Evolutionary conservation across 2,797 vertebrate species (phyloP).

Genomic region (Enteromius viviparus): DNA sequence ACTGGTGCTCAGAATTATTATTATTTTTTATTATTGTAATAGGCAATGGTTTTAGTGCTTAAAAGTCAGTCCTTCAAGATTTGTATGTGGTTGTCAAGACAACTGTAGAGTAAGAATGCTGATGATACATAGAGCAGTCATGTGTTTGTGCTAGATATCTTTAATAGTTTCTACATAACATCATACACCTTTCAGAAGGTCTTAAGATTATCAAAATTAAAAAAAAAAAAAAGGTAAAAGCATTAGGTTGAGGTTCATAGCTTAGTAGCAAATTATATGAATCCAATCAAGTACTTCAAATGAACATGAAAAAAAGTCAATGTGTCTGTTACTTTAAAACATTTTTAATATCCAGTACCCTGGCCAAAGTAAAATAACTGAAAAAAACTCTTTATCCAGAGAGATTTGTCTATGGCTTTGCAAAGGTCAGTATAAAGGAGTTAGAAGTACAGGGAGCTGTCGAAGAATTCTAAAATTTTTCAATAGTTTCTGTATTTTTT

Average conservation of each 20-base stretch:
- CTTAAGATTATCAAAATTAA: not conserved
- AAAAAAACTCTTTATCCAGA: not conserved
- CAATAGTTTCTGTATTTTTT: not conserved
- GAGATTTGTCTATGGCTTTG: not conserved
- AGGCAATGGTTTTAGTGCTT: not conserved
- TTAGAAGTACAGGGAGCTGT: not conserved
- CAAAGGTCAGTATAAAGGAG: not conserved
- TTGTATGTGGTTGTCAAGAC: conserved; percentile 33
- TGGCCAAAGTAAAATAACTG: not conserved
- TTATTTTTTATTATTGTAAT: not conserved
- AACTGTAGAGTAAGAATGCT: not conserved
- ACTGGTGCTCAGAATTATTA: not conserved
- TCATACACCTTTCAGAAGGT: not conserved
- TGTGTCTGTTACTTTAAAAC: not conserved
- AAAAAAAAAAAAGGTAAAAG: not conserved
- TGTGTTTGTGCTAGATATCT: conserved; percentile 11
- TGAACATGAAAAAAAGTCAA: not conserved
- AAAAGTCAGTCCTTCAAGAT: conserved; percentile 17
- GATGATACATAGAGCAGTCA: not conserved
- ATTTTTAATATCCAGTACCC: not conserved
- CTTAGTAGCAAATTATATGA: not conserved
- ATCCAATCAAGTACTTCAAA: not conserved
- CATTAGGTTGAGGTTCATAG: not conserved
- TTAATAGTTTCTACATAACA: conserved; percentile 20
- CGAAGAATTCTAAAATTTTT: not conserved